phyloP scores from a whole-genome alignment of 2,888 invertebrate species.

The Electrophaes corylata region DNA sequence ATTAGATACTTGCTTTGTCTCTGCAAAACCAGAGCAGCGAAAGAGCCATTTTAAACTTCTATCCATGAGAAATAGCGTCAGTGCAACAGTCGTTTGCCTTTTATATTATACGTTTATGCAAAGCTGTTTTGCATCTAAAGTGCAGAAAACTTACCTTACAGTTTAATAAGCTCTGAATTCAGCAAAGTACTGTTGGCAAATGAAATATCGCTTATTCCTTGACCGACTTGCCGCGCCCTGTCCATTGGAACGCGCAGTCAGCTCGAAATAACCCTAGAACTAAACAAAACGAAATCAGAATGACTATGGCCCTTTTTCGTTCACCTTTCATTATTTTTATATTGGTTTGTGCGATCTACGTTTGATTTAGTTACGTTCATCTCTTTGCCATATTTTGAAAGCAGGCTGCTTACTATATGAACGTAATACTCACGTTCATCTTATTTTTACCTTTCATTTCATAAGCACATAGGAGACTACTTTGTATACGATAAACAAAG shows the following conservation, averaged over 20 bases:
- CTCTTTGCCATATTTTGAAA: no score
- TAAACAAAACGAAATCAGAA: not conserved
- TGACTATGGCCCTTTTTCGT: not conserved
- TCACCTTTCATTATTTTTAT: no score
- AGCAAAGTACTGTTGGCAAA: not conserved
- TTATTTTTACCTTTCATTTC: no score
- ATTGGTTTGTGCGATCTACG: no score
- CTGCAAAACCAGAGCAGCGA: not conserved
- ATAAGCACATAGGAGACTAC: no score
- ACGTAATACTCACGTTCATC: no score
- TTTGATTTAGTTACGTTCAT: no score
- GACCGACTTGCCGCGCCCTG: constrained; percentile 16
- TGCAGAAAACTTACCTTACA: constrained; percentile 3
- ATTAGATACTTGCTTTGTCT: no score
- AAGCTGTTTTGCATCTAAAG: constrained; percentile 9
- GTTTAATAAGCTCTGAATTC: not conserved
- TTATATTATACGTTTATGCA: constrained; percentile 1
- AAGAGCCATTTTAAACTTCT: not conserved
- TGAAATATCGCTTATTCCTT: constrained; percentile 13
- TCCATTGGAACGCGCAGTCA: not conserved
- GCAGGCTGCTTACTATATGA: no score
- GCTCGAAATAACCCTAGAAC: constrained; percentile 1
- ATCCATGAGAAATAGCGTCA: not conserved
- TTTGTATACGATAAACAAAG: no score
- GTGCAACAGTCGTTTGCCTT: not conserved